Conservation (phyloP, 1,140 invertebrate genomes). For the Aphidius ervi region DNA sequence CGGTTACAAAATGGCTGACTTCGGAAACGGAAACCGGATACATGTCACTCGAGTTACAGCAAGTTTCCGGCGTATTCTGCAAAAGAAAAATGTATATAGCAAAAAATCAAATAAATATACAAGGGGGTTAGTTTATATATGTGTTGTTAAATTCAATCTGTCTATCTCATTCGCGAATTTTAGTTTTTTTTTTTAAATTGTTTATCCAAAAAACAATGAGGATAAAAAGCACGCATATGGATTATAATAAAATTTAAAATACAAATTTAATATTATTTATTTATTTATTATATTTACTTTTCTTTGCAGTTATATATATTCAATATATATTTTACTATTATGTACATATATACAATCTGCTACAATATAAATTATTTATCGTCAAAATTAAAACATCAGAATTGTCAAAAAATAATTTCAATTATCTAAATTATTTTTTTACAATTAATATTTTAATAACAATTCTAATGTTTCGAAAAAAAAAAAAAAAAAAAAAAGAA, state of each 20-base stretch:
- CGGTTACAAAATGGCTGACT: slow-evolving; percentile 52
- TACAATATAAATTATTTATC: slow-evolving; percentile 46
- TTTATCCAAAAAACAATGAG: slow-evolving; percentile 12
- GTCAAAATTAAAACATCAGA: neutral
- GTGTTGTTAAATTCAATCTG: slow-evolving; percentile 9
- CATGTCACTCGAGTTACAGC: slow-evolving; percentile 51
- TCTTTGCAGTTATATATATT: slow-evolving; percentile 42
- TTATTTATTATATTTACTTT: slow-evolving; percentile 43
- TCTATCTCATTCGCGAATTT: slow-evolving; percentile 1
- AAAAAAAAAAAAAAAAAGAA: too few relatives aligned
- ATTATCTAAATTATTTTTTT: neutral
- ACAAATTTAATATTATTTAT: slow-evolving; percentile 23
- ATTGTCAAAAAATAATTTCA: neutral
- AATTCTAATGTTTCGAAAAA: neutral
- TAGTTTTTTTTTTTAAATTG: slow-evolving; percentile 1
- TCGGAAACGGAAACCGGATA: slow-evolving; percentile 54
- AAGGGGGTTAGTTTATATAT: neutral
- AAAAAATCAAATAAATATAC: too few relatives aligned
- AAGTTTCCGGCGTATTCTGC: slow-evolving; percentile 42
- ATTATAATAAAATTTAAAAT: neutral
- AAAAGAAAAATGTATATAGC: slow-evolving; percentile 1
- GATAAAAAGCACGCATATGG: slow-evolving; percentile 1
- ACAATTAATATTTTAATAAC: too few relatives aligned
- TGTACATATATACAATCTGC: slow-evolving; percentile 53
- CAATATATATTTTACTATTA: slow-evolving; percentile 42